Conservation (phyloP, 2,888 invertebrate species). For the Pseudoips prasinana region DNA sequence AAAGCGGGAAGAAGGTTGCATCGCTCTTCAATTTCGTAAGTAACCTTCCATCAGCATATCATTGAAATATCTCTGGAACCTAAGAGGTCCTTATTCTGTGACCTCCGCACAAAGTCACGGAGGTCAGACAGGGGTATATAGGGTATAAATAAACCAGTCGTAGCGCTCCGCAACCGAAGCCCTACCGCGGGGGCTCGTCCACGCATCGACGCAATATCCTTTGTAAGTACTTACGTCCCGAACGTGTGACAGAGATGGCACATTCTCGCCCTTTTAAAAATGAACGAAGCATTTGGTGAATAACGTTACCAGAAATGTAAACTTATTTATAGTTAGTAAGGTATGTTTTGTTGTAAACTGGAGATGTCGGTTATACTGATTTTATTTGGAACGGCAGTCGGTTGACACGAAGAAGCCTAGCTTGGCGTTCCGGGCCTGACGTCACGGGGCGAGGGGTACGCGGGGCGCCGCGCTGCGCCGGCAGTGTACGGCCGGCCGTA, state of each 20-base stretch:
- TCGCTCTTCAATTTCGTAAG: too few species aligned
- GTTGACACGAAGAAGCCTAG: constrained; percentile 47
- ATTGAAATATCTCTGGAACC: constrained; percentile 6
- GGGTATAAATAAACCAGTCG: constrained; percentile 25
- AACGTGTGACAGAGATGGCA: constrained; percentile 36
- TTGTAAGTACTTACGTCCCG: constrained; percentile 37
- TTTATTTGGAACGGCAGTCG: constrained; percentile 6
- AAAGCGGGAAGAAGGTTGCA: too few species aligned
- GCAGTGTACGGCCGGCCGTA: constrained; percentile 70
- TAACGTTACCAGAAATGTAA: too few species aligned
- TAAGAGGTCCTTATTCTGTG: constrained; percentile 14
- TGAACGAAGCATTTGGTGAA: constrained; percentile 21
- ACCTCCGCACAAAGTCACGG: constrained; percentile 5
- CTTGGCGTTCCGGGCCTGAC: constrained; percentile 58
- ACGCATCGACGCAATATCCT: constrained; percentile 39
- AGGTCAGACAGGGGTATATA: constrained; percentile 17
- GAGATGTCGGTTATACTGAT: too few species aligned
- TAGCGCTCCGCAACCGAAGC: constrained; percentile 37
- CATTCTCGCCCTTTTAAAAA: constrained; percentile 4
- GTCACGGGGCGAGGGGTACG: constrained; percentile 56
- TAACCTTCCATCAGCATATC: constrained; percentile 21
- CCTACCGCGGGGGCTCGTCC: constrained; percentile 39
- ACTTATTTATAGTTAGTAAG: too few species aligned
- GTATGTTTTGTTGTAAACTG: too few species aligned
- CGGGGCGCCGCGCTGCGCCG: constrained; percentile 41